Base-by-base conservation (phyloP, 2,888 invertebrate species). In the Lingula anatina region DNA sequence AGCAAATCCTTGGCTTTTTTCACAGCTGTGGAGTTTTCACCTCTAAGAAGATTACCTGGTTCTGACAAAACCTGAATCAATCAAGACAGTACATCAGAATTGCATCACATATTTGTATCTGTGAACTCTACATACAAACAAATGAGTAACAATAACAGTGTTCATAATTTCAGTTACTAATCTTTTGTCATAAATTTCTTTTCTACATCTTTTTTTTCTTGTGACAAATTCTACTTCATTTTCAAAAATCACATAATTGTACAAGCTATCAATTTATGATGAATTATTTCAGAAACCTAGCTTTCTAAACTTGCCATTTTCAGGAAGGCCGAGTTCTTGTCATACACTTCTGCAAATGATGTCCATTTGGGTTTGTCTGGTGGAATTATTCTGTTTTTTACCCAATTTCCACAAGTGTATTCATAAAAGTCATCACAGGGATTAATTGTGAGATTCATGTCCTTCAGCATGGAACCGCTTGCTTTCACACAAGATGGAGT, bases 341-440 rank as follows among this genome's bases (percentile, higher is more conserved):
- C 55, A n/a, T 41, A 18, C 4, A 65, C 54, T 23, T 60, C 57
- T 18, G 55, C 39, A 45, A 71, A 71, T 18, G 57, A 48, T 35
- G 55, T 59, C 45, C 60, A 70, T 44, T 60, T 62, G 7, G 60
- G 43, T 41, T 60, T 58, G 39, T 65, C 61, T 2, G 68, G 64
- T 5, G 68, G 68, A 12, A 67, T 50, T 9, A 54, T 40, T 2
- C 61, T 54, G 4, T 46, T 57, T n/a, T 60, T 53, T 7, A 59
- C 45, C 65, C 64, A 69, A n/a, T 59, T 57, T 0, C 68, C 68
- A 56, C 73, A 73, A 1, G 68, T 53, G 51, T 62, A 72, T 27
- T 52, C 45, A 54, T 71, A 71, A 55, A 73, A 73, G 47, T 73
- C 62, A 9, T 58, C 48, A 51, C 73, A 73, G 0, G 73, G 73